Conservation (phyloP, 2,888 invertebrate species). For the Tetragonisca angustula region DNA sequence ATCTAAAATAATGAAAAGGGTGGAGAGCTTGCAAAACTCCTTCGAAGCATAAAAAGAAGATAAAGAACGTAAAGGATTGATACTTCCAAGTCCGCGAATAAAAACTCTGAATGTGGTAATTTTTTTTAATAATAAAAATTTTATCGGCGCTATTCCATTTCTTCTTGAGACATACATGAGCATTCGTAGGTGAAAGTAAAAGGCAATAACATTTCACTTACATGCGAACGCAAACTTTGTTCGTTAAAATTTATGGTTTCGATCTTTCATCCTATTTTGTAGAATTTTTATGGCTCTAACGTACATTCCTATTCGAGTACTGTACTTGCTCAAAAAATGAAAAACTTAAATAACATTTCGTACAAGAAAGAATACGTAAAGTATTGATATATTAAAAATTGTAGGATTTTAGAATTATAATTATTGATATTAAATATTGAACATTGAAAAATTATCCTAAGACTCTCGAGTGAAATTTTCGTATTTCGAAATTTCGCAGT, state of each 20-base stretch:
- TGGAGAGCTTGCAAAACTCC: neutral
- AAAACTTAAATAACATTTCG: too few relatives aligned
- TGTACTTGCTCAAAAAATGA: too few relatives aligned
- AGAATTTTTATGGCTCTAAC: neutral
- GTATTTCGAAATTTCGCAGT: too few relatives aligned
- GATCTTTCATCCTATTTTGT: neutral
- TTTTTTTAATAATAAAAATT: constrained; percentile 13
- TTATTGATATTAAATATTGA: too few relatives aligned
- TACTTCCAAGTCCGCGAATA: neutral
- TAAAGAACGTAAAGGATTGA: neutral
- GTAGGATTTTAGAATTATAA: too few relatives aligned
- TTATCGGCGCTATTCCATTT: neutral
- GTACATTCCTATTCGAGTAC: neutral
- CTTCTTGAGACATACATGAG: neutral
- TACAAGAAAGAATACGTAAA: too few relatives aligned
- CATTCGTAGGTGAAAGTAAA: neutral
- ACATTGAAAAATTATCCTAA: too few relatives aligned
- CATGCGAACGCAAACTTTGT: neutral
- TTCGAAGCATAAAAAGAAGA: neutral
- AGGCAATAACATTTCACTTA: neutral
- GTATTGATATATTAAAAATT: too few relatives aligned
- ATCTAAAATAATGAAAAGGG: neutral
- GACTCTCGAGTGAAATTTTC: too few relatives aligned
- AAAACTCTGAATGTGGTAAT: neutral
- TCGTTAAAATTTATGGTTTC: neutral